phyloP scores from a whole-genome alignment of 2,113 vertebrate genomes.

The Stercorarius parasiticus region DNA sequence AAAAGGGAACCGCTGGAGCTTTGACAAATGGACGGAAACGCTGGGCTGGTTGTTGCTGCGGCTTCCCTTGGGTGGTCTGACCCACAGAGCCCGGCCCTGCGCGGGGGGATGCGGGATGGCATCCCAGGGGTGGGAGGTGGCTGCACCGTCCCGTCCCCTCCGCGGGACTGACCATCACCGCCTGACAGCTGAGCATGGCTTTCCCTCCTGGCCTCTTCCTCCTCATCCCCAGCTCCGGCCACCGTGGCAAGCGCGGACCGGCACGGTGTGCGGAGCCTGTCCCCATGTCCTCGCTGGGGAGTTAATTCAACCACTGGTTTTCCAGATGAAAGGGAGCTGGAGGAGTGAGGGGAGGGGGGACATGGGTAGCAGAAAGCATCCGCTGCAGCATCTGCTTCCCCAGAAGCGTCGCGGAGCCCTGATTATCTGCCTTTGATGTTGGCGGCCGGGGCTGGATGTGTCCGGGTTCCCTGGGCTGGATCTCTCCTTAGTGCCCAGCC shows the following conservation, averaged over 20 bases:
- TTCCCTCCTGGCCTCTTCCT: not conserved
- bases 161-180: accelerated
- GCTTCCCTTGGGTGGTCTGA: not conserved
- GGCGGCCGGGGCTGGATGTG: not conserved
- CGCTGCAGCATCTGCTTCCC: not conserved
- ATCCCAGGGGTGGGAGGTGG: not conserved
- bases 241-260: not conserved
- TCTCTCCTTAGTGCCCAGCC: accelerated
- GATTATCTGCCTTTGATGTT: not conserved
- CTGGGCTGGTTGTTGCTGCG: not conserved
- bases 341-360: not conserved
- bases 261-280: not conserved
- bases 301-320: not conserved
- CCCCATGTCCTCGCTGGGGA: accelerated
- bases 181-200: not conserved
- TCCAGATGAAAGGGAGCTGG: not conserved
- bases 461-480: not conserved
- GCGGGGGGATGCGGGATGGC: accelerated
- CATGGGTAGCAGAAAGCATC: accelerated
- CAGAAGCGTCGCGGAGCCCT: not conserved
- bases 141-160: accelerated
- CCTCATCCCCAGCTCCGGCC: not conserved
- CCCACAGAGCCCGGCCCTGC: not conserved
- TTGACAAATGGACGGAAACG: not conserved
- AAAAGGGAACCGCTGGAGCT: constrained; percentile 24